phyloP scores from a whole-genome alignment of 2,797 vertebrate species.

The Spinus olivaceus region DNA sequence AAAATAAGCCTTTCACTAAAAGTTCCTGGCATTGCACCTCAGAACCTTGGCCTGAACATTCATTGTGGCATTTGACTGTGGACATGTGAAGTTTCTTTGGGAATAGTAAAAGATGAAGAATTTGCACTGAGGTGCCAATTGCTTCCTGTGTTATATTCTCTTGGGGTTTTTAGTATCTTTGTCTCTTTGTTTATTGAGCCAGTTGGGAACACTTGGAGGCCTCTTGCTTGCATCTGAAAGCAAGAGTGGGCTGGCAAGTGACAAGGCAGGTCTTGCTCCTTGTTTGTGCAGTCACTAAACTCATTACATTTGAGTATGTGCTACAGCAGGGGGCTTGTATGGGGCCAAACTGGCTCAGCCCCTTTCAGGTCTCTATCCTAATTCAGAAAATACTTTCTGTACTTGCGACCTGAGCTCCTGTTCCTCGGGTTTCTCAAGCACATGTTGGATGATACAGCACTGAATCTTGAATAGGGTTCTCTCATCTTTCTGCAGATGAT shows the following conservation, averaged over 20 bases:
- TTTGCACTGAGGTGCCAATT: not conserved
- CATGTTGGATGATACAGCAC: not conserved
- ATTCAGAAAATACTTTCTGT: not conserved
- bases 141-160: not conserved
- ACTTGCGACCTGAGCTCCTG: not conserved
- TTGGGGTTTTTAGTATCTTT: not conserved
- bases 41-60: not conserved
- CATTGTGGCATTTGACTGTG: not conserved
- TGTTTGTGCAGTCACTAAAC: not conserved
- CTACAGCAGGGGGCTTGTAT: not conserved
- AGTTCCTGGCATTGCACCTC: not conserved
- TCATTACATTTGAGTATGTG: not conserved
- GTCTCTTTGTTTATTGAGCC: not conserved
- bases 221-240: not conserved
- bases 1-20: not conserved
- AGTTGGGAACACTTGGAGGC: not conserved
- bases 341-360: not conserved
- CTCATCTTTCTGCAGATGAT: not conserved
- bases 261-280: not conserved
- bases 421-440: not conserved
- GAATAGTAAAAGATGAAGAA: not conserved
- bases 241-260: not conserved
- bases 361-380: not conserved
- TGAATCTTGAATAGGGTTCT: not conserved
- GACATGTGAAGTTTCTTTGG: not conserved